Conservation (phyloP, 2,113 vertebrate genomes). For the Vimba vimba region DNA sequence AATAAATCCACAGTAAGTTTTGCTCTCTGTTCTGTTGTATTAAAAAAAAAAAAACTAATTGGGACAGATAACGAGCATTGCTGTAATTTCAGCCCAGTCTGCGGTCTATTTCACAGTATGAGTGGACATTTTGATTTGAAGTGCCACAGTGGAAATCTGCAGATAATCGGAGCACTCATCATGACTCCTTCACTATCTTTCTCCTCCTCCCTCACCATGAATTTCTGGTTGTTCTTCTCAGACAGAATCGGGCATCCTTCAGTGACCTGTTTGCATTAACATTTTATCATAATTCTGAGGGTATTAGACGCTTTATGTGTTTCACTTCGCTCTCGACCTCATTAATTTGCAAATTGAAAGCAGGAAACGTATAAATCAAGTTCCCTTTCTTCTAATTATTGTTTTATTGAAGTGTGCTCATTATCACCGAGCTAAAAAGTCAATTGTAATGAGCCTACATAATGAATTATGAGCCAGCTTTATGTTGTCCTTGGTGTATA, state of each 20-base stretch:
- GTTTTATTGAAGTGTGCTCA: conserved; percentile 37
- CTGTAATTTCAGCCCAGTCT: neutral
- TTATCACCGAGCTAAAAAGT: conserved; percentile 32
- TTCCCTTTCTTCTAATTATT: conserved; percentile 29
- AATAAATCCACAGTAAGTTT: neutral
- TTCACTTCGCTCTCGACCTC: conserved; percentile 16
- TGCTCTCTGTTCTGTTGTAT: neutral
- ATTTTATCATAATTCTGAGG: neutral
- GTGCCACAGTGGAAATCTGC: neutral
- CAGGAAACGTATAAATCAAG: conserved; percentile 45
- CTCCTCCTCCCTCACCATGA: neutral
- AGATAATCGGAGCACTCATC: neutral
- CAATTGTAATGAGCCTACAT: conserved; percentile 28
- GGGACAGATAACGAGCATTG: neutral
- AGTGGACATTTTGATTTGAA: neutral
- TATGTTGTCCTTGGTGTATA: conserved; percentile 25
- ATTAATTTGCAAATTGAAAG: conserved; percentile 58
- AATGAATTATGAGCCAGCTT: conserved; percentile 38
- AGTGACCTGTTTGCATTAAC: neutral
- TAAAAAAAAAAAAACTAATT: neutral
- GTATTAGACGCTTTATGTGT: conserved; percentile 54
- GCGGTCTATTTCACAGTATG: neutral
- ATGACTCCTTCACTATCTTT: neutral
- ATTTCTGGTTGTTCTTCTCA: neutral
- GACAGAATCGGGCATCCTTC: neutral